phyloP scores from a whole-genome alignment of 2,113 vertebrate species.

The Azemiops feae region DNA sequence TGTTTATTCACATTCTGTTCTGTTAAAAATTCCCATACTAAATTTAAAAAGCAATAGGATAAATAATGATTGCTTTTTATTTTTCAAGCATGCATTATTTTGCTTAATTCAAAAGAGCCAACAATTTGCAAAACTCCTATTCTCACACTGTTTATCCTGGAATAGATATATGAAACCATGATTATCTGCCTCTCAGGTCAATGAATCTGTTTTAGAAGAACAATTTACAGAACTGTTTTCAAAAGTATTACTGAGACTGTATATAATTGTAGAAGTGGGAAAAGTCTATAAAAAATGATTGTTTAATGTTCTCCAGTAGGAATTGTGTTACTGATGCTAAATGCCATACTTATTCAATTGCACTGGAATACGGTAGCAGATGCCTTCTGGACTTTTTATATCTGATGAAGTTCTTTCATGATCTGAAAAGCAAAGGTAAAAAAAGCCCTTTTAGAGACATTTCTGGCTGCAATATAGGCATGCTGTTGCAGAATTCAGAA shows the following conservation, averaged over 20 bases:
- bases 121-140: neutral
- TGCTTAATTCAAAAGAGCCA: neutral
- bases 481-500: neutral
- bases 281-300: conserved; percentile 50
- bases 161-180: neutral
- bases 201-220: neutral
- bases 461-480: conserved; percentile 51
- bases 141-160: neutral
- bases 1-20: fast-evolving
- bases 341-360: conserved; percentile 38
- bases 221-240: neutral
- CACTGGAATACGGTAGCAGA: conserved; percentile 20
- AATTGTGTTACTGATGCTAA: neutral
- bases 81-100: neutral
- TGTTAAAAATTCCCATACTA: fast-evolving
- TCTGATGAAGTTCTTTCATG: conserved; percentile 39
- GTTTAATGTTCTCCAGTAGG: conserved; percentile 10
- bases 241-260: neutral
- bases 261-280: conserved; percentile 45
- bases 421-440: conserved; percentile 38
- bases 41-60: neutral
- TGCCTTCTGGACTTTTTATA: conserved; percentile 33
- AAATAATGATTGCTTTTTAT: neutral
- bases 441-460: conserved; percentile 38
- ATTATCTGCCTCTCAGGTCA: neutral